These are phyloP conservation scores for Tipula vernalis DNA, from an alignment of 2,888 invertebrate species.

Conservation along the genomic window DNA sequence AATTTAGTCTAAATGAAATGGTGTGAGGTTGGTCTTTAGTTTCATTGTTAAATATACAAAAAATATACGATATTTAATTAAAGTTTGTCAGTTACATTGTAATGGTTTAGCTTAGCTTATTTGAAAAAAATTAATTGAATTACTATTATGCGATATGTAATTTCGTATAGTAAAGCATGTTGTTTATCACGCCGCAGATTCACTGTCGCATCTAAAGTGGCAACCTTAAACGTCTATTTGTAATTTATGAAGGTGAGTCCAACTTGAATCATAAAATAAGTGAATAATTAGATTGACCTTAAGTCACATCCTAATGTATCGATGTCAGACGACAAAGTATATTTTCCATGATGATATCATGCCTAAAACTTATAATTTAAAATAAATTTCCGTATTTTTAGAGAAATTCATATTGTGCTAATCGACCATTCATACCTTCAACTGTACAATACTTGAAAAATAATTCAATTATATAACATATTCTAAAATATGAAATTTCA, in stretches of 20 bases:
- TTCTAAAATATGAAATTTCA: neutral
- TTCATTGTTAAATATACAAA: neutral
- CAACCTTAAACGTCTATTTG: neutral
- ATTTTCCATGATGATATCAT: neutral
- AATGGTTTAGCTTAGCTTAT: neutral
- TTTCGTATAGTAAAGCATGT: too few species aligned
- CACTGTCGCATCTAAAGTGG: neutral
- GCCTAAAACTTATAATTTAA: neutral
- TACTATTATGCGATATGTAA: too few species aligned
- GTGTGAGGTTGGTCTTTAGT: neutral
- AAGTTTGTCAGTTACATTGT: neutral
- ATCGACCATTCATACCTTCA: neutral
- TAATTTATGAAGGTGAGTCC: neutral
- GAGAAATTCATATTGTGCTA: neutral
- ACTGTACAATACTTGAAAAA: neutral
- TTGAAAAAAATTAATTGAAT: too few species aligned
- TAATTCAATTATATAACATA: neutral
- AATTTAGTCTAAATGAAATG: neutral
- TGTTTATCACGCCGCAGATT: too few species aligned
- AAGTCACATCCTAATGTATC: neutral
- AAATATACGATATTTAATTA: neutral
- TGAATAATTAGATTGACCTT: neutral
- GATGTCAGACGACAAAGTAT: neutral
- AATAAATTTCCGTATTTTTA: neutral
- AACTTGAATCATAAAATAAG: neutral